Conservation (phyloP, 2,797 vertebrate species). For the Melanotaenia trifasciata region DNA sequence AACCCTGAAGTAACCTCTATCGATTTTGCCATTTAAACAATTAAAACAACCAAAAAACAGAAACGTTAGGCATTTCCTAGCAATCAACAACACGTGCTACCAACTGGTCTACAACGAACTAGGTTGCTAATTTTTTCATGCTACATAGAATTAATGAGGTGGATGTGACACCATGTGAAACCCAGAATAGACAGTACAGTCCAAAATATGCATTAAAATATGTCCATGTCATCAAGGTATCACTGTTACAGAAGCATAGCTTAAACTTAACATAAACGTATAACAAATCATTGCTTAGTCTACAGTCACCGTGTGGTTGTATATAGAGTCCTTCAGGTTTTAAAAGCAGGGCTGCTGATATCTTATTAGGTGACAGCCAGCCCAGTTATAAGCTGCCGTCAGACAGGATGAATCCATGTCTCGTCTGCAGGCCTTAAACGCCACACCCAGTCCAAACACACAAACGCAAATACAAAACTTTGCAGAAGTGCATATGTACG, state of each 20-base stretch:
- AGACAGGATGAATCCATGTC: slow-evolving; percentile 75
- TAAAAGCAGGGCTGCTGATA: slow-evolving; percentile 56
- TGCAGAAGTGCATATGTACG: slow-evolving; percentile 26
- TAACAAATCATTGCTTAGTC: slow-evolving; percentile 51
- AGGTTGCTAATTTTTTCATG: too few species aligned
- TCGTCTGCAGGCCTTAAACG: slow-evolving; percentile 56
- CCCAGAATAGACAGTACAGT: not conserved
- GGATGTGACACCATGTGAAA: too few species aligned
- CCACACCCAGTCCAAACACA: slow-evolving; percentile 52
- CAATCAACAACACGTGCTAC: not conserved
- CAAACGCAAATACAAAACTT: slow-evolving; percentile 29
- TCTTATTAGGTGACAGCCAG: slow-evolving; percentile 73
- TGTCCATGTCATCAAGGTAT: slow-evolving; percentile 6
- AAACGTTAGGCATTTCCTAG: not conserved
- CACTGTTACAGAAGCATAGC: slow-evolving; percentile 11
- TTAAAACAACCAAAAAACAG: not conserved
- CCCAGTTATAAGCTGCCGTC: slow-evolving; percentile 69
- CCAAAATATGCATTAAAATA: not conserved
- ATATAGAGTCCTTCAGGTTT: slow-evolving; percentile 37
- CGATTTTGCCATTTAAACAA: not conserved
- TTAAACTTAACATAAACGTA: slow-evolving; percentile 26
- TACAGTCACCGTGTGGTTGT: slow-evolving; percentile 2
- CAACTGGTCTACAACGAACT: not conserved
- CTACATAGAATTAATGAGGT: not conserved
- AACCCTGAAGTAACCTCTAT: not conserved